Evolutionary conservation across 2,888 invertebrate genomes (phyloP), one percentile per base, ranked within the genome.

Genomic region (Pseudococcus jackbeardsleyi): DNA sequence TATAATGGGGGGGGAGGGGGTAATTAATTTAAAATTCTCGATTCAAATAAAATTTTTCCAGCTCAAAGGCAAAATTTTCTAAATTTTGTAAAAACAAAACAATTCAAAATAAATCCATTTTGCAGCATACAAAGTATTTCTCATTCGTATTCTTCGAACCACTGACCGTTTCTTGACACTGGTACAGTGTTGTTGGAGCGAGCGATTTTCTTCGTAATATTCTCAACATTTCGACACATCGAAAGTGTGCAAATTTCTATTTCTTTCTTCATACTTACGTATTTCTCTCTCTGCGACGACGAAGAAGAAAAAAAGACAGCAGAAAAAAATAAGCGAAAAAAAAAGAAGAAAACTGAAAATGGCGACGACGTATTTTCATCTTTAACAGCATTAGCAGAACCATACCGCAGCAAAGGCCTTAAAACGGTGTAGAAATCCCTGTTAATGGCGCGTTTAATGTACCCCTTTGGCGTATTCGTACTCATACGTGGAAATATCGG

Each of bases 401-500:
- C 59, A 59, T 59, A 50, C 48, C 15, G 54, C 64, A 22, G 19
- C 22, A 46, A 46, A 79, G 46, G n/a, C 79, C 79, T 82, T 82
- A 22, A 46, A 46, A 82, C 46, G 79, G n/a, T 82, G 15, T 42
- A 42, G 79, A 82, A 82, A 82, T 82, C 79, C 19, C 46, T 19
- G 79, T 82, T 82, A 82, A 82, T 82, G 79, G 79, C 79, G 79
- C 79, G n/a, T 82, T 82, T 46, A 82, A 82, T 46, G 46, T 82
- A 82, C 42, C 79, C 79, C 42, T 82, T 82, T 82, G 11, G 79
- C 42, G 79, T 68, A 42, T 42, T 4, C 26, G 4, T 11, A 17
- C 17, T 15, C 17, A 15, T 72, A 72, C 39, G 15, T 64, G 22
- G 42, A 42, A 42, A 42, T 54, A 6, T n/a, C 0, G 17, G 72